Evolutionary conservation across 2,888 invertebrate species (phyloP).

Genomic region (Gari tellinella): DNA sequence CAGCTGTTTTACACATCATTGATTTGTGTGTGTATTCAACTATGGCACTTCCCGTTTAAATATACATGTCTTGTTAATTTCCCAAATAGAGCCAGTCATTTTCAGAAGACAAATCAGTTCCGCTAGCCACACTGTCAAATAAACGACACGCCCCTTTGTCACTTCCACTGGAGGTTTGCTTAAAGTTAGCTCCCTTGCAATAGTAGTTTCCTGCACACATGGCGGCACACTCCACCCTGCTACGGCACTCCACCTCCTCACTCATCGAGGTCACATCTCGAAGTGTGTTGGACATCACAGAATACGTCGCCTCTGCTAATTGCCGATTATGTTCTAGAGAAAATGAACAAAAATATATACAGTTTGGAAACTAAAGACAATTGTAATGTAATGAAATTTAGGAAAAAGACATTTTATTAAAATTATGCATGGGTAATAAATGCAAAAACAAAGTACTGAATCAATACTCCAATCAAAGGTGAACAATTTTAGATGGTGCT

Average conservation of each 20-base stretch:
- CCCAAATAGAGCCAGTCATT: conserved; percentile 36
- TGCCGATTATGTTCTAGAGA: conserved; percentile 33
- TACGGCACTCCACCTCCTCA: conserved; percentile 23
- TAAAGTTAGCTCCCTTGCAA: conserved; percentile 46
- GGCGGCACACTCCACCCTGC: conserved; percentile 40
- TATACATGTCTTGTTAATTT: neutral
- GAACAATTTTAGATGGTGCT: too few species aligned
- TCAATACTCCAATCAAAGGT: too few species aligned
- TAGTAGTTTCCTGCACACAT: conserved; percentile 30
- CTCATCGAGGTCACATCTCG: conserved; percentile 10
- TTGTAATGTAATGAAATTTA: too few species aligned
- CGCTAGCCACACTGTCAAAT: conserved; percentile 10
- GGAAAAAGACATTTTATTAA: too few species aligned
- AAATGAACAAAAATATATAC: neutral
- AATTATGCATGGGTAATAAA: too few species aligned
- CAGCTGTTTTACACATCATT: too few species aligned
- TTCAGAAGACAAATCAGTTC: conserved; percentile 20
- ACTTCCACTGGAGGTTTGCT: neutral
- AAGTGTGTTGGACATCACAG: neutral
- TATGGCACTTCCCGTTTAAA: too few species aligned
- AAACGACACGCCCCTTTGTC: conserved; percentile 39
- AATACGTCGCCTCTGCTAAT: conserved; percentile 13
- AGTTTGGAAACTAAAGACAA: too few species aligned
- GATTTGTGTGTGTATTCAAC: too few species aligned
- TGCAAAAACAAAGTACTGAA: too few species aligned